Percentiles rank a stretch among this genome's conserved stretches.
Evolutionary conservation across 37 sponge, comb jelly and placozoan species (phyloP).

Genomic region (Agelas oroides): DNA sequence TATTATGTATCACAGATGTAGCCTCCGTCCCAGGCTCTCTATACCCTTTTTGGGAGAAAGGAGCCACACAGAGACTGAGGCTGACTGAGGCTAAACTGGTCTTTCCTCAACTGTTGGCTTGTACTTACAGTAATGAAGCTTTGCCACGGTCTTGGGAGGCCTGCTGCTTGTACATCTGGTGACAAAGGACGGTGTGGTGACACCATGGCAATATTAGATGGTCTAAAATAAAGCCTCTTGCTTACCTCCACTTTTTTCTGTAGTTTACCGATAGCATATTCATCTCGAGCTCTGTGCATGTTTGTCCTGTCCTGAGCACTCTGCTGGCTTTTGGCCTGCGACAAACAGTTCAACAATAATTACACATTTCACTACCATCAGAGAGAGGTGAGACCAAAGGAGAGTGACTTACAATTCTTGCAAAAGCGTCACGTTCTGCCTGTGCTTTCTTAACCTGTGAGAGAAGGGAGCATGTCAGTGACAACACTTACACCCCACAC

Average conservation of each 20-base stretch:
- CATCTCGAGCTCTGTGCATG: neutral
- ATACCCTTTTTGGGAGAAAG: no score
- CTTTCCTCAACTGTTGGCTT: no score
- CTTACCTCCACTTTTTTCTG: conserved; percentile 1
- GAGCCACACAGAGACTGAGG: no score
- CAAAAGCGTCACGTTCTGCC: conserved; percentile 65
- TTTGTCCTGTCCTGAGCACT: neutral
- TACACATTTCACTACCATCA: neutral
- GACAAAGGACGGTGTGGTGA: neutral
- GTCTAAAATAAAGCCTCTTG: neutral
- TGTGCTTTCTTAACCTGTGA: conserved; percentile 45
- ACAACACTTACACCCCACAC: no score
- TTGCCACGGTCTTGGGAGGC: no score
- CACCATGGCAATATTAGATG: neutral
- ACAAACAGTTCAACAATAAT: neutral
- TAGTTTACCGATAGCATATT: neutral
- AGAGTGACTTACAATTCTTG: conserved; percentile 46
- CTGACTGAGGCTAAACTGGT: no score
- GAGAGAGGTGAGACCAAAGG: neutral
- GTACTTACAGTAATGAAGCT: neutral
- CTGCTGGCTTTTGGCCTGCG: conserved; percentile 10
- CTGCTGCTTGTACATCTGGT: no score
- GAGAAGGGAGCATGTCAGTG: no score
- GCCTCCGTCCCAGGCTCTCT: no score
- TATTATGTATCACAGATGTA: no score